Conservation (phyloP, 2,888 invertebrate species). For the Drosophila flavopinicola region DNA sequence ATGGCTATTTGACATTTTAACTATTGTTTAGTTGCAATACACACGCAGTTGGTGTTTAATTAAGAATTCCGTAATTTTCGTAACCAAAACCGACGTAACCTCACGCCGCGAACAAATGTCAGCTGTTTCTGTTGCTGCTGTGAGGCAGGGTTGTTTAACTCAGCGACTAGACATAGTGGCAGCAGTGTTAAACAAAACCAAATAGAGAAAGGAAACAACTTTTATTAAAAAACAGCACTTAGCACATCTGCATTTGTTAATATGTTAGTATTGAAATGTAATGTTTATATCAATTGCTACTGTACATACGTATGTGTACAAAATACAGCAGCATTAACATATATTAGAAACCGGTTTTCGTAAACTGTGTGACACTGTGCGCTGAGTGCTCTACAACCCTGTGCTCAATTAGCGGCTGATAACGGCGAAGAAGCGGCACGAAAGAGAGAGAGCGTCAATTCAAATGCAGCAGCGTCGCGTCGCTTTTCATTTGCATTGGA, state of each 20-base stretch:
- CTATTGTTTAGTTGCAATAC: conserved; percentile 87
- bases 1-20: conserved; percentile 89
- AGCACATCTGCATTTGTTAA: background rate
- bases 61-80: conserved; percentile 23
- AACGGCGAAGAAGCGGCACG: conserved; percentile 74
- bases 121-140: conserved; percentile 51
- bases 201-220: background rate
- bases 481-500: conserved; percentile 60
- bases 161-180: background rate
- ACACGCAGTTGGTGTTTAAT: conserved; percentile 7
- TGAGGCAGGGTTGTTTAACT: conserved; percentile 37
- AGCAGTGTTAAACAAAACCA: background rate
- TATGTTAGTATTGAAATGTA: background rate
- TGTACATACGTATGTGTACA: background rate
- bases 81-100: conserved; percentile 57
- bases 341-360: conserved; percentile 17
- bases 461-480: conserved; percentile 69
- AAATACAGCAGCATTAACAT: background rate
- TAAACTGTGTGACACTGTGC: conserved; percentile 39
- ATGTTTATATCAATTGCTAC: no score
- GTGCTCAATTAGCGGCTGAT: conserved; percentile 46
- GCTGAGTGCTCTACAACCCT: conserved; percentile 36
- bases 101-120: conserved; percentile 40
- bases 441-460: conserved; percentile 51
- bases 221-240: background rate